Percentiles rank a stretch among this genome's conserved stretches.
Evolutionary conservation across 2,888 invertebrate species (phyloP).

Genomic region (Syrphus vitripennis): DNA sequence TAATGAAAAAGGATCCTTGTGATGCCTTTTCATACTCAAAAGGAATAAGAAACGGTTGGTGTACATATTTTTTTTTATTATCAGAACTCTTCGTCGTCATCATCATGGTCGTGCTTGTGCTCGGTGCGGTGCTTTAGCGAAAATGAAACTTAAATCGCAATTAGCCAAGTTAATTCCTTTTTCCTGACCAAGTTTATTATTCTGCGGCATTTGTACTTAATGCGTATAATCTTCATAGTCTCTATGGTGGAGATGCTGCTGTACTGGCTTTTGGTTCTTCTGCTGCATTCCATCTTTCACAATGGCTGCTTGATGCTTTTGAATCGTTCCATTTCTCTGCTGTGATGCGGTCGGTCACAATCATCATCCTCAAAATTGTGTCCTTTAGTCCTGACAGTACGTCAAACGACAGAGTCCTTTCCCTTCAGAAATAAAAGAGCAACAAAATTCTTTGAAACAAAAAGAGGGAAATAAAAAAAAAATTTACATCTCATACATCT

Average conservation of each 20-base stretch:
- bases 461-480: background rate
- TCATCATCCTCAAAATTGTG: conserved; percentile 27
- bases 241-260: background rate
- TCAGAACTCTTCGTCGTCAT: conserved; percentile 43
- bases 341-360: conserved; percentile 59
- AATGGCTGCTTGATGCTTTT: conserved; percentile 4
- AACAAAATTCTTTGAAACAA: background rate
- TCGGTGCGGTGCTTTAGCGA: conserved; percentile 26
- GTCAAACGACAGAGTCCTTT: conserved; percentile 9
- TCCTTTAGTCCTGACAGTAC: background rate
- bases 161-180: conserved; percentile 68
- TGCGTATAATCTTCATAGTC: conserved; percentile 43
- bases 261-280: background rate
- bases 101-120: too few relatives aligned
- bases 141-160: conserved; percentile 68
- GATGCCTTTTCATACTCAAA: background rate
- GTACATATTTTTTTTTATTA: conserved; percentile 65
- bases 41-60: conserved; percentile 23
- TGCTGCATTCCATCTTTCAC: conserved; percentile 15
- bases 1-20: background rate
- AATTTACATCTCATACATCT: conserved; percentile 53
- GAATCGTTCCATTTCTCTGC: conserved; percentile 18
- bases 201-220: conserved; percentile 67
- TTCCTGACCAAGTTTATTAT: conserved; percentile 60
- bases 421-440: background rate